These are phyloP conservation scores for Eriocheir sinensis DNA, from an alignment of 1,140 invertebrate genomes.

Conservation along the genomic window DNA sequence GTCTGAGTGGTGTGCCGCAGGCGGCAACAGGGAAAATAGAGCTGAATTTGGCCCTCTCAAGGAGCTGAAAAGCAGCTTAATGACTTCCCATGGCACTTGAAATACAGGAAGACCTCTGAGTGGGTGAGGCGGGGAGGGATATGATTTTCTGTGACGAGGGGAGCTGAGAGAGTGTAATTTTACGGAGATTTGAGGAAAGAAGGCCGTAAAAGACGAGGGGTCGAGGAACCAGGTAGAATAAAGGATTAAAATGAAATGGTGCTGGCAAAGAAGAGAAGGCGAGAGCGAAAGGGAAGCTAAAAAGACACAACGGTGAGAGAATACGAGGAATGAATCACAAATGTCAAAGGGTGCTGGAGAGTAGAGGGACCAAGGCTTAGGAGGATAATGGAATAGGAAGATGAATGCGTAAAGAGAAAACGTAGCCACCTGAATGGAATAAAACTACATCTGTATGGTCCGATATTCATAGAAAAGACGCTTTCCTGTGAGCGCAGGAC, in stretches of 20 bases:
- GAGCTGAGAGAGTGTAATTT: not conserved
- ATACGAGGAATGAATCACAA: not conserved
- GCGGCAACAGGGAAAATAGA: no score
- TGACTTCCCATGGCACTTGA: not conserved
- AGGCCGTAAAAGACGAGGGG: not conserved
- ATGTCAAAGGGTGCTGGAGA: not conserved
- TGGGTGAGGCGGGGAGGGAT: not conserved
- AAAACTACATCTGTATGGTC: no score
- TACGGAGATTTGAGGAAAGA: not conserved
- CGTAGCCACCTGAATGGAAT: no score
- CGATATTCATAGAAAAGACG: no score
- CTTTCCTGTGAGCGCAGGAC: no score
- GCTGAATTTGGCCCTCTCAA: not conserved
- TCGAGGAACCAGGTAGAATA: not conserved
- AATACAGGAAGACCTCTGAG: slow-evolving; percentile 3
- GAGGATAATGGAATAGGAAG: no score
- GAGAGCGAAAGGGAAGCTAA: not conserved
- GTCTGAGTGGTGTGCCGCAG: no score
- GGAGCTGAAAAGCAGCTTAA: not conserved
- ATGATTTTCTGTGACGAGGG: not conserved
- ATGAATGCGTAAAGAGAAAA: no score
- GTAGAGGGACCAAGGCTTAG: no score
- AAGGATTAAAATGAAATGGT: not conserved
- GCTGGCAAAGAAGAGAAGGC: not conserved
- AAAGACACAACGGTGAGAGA: not conserved